phyloP scores from a whole-genome alignment of 2,113 vertebrate species.

The Petroica traversi region DNA sequence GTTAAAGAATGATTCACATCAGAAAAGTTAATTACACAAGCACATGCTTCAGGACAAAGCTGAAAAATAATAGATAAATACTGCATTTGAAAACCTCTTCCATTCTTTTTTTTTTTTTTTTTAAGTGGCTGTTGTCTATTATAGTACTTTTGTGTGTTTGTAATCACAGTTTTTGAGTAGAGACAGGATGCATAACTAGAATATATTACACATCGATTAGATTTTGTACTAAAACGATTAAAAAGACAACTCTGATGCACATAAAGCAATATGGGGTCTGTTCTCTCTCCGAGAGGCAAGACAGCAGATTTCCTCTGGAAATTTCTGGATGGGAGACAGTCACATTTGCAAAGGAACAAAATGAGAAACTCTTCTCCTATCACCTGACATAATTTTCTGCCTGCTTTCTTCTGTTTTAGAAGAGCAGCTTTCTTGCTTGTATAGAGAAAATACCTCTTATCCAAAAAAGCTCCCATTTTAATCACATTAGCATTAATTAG shows the following conservation, averaged over 20 bases:
- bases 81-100: neutral
- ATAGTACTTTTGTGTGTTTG: neutral
- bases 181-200: neutral
- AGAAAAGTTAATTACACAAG: neutral
- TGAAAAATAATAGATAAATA: neutral
- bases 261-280: neutral
- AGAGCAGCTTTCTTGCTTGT: neutral
- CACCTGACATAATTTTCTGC: neutral
- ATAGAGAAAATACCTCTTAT: neutral
- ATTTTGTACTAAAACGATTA: neutral
- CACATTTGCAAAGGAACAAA: neutral
- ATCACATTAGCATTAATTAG: slow-evolving; percentile 31
- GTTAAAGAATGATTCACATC: neutral
- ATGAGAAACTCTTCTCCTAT: neutral
- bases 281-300: neutral
- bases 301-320: neutral
- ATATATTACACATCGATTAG: neutral
- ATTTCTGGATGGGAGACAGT: neutral
- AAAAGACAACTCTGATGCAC: neutral
- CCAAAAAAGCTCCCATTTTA: neutral
- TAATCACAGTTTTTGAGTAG: neutral
- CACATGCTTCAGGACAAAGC: neutral
- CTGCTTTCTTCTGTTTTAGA: neutral
- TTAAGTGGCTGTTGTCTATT: neutral
- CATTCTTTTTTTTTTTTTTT: neutral